Percentiles rank a stretch among this genome's conserved stretches.
phyloP scores from a whole-genome alignment of 2,888 invertebrate species.

The Syritta pipiens region DNA sequence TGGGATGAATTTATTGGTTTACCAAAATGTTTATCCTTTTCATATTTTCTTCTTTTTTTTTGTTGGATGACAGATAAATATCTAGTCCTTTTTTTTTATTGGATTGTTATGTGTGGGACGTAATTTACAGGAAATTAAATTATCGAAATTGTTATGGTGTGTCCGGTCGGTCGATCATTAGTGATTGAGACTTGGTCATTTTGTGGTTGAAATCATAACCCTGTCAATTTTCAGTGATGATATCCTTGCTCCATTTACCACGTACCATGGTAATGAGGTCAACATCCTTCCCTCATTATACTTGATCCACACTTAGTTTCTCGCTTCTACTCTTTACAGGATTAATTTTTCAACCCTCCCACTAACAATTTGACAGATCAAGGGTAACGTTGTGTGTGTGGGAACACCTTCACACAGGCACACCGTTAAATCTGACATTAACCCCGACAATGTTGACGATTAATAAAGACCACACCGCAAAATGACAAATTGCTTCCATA shows the following conservation, averaged over 20 bases:
- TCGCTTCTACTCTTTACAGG: neutral
- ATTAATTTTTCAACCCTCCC: neutral
- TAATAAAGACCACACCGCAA: slow-evolving; percentile 67
- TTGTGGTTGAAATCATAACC: too few species aligned
- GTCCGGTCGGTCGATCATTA: neutral
- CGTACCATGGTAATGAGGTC: too few species aligned
- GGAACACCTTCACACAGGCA: neutral
- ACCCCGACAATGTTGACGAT: slow-evolving; percentile 65
- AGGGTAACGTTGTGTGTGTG: neutral
- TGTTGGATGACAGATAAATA: slow-evolving; percentile 56
- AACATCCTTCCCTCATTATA: too few species aligned
- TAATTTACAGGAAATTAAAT: slow-evolving; percentile 67
- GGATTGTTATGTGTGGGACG: slow-evolving; percentile 63
- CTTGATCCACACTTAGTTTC: neutral
- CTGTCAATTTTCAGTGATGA: too few species aligned
- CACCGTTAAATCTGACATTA: slow-evolving; percentile 43
- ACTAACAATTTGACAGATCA: slow-evolving; percentile 5
- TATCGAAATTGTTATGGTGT: slow-evolving; percentile 54
- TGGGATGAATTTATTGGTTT: slow-evolving; percentile 57
- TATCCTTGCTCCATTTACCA: too few species aligned
- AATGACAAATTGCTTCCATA: slow-evolving; percentile 69
- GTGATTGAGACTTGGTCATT: too few species aligned
- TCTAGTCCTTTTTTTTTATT: slow-evolving; percentile 50
- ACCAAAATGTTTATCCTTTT: slow-evolving; percentile 59
- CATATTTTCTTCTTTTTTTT: slow-evolving; percentile 64